Percentiles rank a stretch among this genome's conserved stretches.
These are phyloP conservation scores for Podilymbus podiceps DNA, from an alignment of 2,113 vertebrate species.

Conservation along the genomic window DNA sequence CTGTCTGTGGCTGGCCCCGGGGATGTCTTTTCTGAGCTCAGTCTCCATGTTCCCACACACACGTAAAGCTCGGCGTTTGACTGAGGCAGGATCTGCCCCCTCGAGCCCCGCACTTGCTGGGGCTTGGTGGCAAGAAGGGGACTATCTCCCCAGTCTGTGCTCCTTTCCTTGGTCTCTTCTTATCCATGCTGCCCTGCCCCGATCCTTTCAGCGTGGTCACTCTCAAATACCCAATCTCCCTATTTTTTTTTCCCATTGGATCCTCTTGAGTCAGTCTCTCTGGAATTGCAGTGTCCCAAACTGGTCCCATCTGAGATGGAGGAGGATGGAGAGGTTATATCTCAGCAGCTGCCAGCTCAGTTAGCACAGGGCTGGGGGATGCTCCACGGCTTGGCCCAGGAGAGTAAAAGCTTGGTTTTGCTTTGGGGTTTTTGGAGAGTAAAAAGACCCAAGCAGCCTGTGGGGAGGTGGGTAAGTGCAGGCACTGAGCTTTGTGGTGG, in stretches of 20 bases:
- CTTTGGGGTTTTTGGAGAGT: not conserved
- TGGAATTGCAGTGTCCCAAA: not conserved
- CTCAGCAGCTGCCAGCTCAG: not conserved
- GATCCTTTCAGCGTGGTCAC: fast-evolving
- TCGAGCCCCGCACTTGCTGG: fast-evolving
- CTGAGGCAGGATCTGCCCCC: not conserved
- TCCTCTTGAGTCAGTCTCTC: not conserved
- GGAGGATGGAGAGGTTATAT: not conserved
- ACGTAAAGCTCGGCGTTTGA: not conserved
- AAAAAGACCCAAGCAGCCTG: not conserved
- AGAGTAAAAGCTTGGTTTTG: not conserved
- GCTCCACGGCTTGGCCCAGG: not conserved
- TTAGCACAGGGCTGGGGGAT: not conserved
- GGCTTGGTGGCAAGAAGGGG: not conserved
- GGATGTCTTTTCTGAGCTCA: not conserved
- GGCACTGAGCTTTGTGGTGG: not conserved
- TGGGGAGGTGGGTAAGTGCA: not conserved
- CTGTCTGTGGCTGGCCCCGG: not conserved
- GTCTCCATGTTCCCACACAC: not conserved
- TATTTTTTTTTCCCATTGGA: not conserved
- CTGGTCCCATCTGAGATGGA: not conserved
- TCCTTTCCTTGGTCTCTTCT: not conserved
- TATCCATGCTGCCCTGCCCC: not conserved
- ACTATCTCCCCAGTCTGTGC: not conserved
- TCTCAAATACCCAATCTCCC: not conserved